Evolutionary conservation across 2,797 vertebrate species (phyloP).

Genomic region (Sebastes flavidus): DNA sequence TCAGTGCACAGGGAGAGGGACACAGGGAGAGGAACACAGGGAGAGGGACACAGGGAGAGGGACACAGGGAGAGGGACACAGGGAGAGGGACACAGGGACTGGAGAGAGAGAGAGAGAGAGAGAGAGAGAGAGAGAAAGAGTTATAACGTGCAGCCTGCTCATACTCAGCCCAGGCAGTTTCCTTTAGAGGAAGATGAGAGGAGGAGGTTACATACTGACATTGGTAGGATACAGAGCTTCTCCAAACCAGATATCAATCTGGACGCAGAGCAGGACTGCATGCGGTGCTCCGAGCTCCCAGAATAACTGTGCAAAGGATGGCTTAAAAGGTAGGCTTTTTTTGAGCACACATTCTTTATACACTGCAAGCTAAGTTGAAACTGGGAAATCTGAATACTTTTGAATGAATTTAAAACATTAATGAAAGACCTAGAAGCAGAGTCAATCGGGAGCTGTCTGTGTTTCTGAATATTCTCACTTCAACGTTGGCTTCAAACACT

Average conservation of each 20-base stretch:
- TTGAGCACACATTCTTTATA: background rate
- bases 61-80: background rate
- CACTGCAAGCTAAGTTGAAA: no score
- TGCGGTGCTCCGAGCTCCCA: background rate
- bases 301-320: background rate
- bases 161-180: constrained; percentile 22
- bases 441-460: no score
- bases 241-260: constrained; percentile 23
- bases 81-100: no score
- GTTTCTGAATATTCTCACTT: no score
- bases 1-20: background rate
- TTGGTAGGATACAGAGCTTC: constrained; percentile 3
- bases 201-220: constrained; percentile 24
- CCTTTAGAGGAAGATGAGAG: constrained; percentile 23
- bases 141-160: constrained; percentile 3
- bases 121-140: background rate
- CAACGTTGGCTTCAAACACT: no score
- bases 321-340: constrained; percentile 25
- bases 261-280: constrained; percentile 16
- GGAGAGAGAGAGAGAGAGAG: background rate
- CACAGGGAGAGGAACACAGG: no score
- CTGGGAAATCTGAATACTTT: no score
- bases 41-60: background rate
- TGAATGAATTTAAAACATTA: no score
- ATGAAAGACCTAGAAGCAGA: no score